phyloP scores from a whole-genome alignment of 2,797 vertebrate genomes.

The Gallirallus australis region DNA sequence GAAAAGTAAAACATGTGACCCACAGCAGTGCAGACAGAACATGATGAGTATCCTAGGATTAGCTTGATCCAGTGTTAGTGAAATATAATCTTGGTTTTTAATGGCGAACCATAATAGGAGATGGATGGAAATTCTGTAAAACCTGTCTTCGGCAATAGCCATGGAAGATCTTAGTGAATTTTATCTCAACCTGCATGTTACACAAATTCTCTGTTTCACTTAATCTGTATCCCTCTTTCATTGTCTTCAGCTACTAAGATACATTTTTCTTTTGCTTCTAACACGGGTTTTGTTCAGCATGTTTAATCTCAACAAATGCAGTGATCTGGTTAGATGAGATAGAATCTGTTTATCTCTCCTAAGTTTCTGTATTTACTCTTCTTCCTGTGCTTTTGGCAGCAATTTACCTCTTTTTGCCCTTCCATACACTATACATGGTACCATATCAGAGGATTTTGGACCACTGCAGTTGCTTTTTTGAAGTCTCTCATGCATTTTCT shows the following conservation, averaged over 20 bases:
- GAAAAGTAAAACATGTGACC: background rate
- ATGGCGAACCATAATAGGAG: background rate
- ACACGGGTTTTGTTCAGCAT: background rate
- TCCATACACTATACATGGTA: rapidly evolving
- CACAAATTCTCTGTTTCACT: background rate
- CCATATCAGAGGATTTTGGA: background rate
- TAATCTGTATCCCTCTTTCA: background rate
- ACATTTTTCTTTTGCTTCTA: background rate
- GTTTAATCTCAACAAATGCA: background rate
- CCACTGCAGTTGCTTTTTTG: background rate
- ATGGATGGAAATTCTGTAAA: background rate
- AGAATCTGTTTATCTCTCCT: background rate
- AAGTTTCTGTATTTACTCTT: background rate
- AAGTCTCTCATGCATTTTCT: background rate
- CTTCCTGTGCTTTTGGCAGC: background rate
- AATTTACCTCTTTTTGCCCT: background rate
- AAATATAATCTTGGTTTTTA: background rate
- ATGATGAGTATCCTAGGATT: background rate
- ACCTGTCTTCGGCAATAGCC: background rate
- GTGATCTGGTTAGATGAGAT: background rate
- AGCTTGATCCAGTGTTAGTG: background rate
- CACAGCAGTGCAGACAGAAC: background rate
- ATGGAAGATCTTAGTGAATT: background rate
- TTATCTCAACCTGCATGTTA: background rate
- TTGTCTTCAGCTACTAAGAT: background rate